Conservation (phyloP, 2,888 invertebrate species). For the Heteromyza rotundicornis region DNA sequence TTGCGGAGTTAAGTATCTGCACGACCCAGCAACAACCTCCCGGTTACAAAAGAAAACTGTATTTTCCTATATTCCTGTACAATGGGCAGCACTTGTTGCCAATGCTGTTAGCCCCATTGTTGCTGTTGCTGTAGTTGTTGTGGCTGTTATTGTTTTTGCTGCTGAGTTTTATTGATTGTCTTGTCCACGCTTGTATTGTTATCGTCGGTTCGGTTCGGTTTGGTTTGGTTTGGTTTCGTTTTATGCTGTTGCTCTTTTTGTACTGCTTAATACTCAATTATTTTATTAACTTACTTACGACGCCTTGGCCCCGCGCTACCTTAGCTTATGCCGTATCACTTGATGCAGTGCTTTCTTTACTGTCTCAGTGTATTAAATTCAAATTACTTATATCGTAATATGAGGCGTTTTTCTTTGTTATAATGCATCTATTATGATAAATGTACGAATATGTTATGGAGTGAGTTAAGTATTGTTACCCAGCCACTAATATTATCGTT, state of each 20-base stretch:
- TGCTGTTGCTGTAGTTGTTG: slow-evolving; percentile 21
- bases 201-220: slow-evolving; percentile 50
- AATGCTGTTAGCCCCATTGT: slow-evolving; percentile 9
- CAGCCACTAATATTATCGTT: too few relatives aligned
- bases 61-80: background rate
- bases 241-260: slow-evolving; percentile 24
- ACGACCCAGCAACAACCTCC: slow-evolving; percentile 2
- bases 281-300: slow-evolving; percentile 20
- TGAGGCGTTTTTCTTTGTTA: too few relatives aligned
- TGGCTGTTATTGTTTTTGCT: slow-evolving; percentile 29
- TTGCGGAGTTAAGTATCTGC: background rate
- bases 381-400: background rate
- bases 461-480: too few relatives aligned
- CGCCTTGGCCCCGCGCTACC: slow-evolving; percentile 10
- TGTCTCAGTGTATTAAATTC: background rate
- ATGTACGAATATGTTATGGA: too few relatives aligned
- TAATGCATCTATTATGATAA: too few relatives aligned
- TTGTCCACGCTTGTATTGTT: background rate
- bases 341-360: background rate
- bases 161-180: slow-evolving; percentile 10
- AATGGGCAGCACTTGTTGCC: slow-evolving; percentile 6
- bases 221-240: slow-evolving; percentile 42
- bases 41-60: background rate
- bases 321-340: background rate
- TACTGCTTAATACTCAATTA: slow-evolving; percentile 18